Evolutionary conservation across 2,888 invertebrate species (phyloP).

Genomic region (Trichogramma evanescens): DNA sequence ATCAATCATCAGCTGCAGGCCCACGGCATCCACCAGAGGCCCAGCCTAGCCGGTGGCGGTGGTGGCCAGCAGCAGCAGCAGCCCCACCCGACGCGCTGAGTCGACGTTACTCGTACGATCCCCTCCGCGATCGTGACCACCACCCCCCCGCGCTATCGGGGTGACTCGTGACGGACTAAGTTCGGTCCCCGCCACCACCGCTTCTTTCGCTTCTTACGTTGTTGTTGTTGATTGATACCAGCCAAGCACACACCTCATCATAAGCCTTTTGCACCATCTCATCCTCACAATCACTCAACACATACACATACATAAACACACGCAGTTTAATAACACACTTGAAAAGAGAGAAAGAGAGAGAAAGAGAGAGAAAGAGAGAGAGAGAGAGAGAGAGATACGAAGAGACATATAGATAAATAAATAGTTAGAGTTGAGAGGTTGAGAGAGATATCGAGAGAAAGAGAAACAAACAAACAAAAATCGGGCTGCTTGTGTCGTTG

Average conservation of each 20-base stretch:
- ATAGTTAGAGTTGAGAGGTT: background rate
- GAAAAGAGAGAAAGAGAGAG: background rate
- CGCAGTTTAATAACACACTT: no score
- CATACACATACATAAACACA: no score
- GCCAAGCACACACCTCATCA: no score
- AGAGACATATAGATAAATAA: background rate
- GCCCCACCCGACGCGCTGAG: slow-evolving; percentile 28
- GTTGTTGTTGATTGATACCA: no score
- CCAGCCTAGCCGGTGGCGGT: slow-evolving; percentile 44
- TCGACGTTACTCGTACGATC: slow-evolving; percentile 27
- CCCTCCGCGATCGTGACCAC: slow-evolving; percentile 12
- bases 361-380: background rate
- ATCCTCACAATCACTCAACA: no score
- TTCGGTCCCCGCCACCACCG: background rate
- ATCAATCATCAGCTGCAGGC: slow-evolving; percentile 71
- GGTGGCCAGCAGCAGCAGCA: slow-evolving; percentile 24
- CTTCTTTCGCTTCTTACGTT: background rate
- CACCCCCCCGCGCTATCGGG: background rate
- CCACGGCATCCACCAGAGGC: slow-evolving; percentile 66
- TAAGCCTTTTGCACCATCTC: no score
- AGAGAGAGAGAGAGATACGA: background rate
- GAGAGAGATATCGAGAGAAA: slow-evolving; percentile 7
- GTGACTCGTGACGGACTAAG: no score
- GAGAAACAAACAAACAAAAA: background rate
- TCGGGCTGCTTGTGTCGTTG: slow-evolving; percentile 36